phyloP scores from a whole-genome alignment of 1,140 invertebrate species.

The Archivesica marissinica region DNA sequence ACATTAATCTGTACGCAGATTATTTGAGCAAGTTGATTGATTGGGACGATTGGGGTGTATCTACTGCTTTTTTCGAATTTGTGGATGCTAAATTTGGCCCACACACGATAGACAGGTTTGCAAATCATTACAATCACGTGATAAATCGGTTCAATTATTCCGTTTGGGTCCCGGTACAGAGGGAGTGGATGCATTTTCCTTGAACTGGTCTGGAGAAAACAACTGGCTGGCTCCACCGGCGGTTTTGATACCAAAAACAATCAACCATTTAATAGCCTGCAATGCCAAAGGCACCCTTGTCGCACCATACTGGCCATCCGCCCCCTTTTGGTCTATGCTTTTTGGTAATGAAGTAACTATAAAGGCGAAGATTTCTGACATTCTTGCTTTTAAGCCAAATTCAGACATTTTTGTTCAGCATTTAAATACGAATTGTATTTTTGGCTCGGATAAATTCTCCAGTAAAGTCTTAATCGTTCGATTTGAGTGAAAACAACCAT shows the following conservation, averaged over 20 bases:
- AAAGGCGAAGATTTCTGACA: too few relatives aligned
- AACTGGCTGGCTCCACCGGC: constrained; percentile 16
- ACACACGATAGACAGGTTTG: neutral
- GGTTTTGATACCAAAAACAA: neutral
- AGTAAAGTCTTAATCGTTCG: too few relatives aligned
- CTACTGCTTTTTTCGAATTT: neutral
- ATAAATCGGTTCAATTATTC: neutral
- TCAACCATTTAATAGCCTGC: constrained; percentile 40
- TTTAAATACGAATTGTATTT: too few relatives aligned
- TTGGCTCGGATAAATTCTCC: too few relatives aligned
- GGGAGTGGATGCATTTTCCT: constrained; percentile 5
- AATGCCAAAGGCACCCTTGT: neutral
- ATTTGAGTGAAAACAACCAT: too few relatives aligned
- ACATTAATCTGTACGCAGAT: too few relatives aligned
- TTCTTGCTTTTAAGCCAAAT: too few relatives aligned
- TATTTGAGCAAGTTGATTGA: neutral
- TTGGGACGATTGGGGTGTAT: neutral
- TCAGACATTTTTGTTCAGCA: too few relatives aligned
- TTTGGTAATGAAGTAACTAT: too few relatives aligned
- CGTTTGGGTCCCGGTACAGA: constrained; percentile 8
- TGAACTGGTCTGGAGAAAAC: neutral
- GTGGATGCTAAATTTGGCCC: neutral
- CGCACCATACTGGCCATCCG: neutral
- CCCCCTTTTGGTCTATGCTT: constrained; percentile 21
- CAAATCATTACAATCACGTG: neutral